phyloP scores from a whole-genome alignment of 2,888 invertebrate genomes.

The Lepidocyrtinus sp. region DNA sequence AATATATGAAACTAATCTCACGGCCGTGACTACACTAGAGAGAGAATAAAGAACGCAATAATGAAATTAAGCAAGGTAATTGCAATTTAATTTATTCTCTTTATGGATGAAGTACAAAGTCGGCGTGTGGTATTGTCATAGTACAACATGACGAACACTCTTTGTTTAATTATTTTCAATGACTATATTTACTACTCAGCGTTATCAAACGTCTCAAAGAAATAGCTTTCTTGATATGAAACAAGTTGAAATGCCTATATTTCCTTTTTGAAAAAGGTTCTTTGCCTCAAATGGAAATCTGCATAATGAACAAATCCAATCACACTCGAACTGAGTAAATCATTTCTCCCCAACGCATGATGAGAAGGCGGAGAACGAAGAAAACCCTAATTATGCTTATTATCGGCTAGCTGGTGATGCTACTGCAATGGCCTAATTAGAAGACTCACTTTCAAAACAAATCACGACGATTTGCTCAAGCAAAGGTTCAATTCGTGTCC shows the following conservation, averaged over 20 bases:
- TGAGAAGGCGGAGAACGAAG: slow-evolving; percentile 11
- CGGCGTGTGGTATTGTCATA: background rate
- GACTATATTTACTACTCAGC: background rate
- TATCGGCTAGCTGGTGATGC: slow-evolving; percentile 1
- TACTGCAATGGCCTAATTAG: slow-evolving; percentile 48
- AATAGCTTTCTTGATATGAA: background rate
- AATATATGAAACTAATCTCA: too few species aligned
- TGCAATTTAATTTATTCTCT: slow-evolving; percentile 4
- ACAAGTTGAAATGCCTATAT: background rate
- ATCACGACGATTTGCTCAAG: background rate
- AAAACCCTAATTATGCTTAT: background rate
- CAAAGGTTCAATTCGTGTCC: background rate
- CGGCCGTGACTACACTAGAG: background rate
- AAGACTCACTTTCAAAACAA: slow-evolving; percentile 38
- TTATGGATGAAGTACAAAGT: slow-evolving; percentile 7
- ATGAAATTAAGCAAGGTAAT: slow-evolving; percentile 3
- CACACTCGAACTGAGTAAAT: slow-evolving; percentile 2
- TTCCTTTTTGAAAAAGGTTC: background rate
- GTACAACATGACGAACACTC: background rate
- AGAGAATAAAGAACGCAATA: background rate
- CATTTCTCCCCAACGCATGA: background rate
- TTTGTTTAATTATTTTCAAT: slow-evolving; percentile 17
- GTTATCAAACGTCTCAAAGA: background rate
- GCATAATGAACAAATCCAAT: too few species aligned
- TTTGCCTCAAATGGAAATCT: background rate